Evolutionary conservation across 2,797 vertebrate species (phyloP), one percentile per base, ranked within the genome.

Genomic region (Gallinago stenura): DNA sequence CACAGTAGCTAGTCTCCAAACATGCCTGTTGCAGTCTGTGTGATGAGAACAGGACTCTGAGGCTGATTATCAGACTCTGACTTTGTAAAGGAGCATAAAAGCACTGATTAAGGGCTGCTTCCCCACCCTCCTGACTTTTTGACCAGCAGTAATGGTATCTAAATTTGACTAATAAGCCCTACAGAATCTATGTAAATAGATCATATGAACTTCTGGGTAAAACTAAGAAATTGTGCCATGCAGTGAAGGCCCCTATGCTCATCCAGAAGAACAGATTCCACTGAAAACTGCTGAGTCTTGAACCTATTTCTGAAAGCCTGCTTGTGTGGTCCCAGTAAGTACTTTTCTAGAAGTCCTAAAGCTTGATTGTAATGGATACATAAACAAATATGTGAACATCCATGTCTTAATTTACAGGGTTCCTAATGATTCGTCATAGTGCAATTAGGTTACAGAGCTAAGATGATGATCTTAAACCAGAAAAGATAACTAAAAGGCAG

Each of bases 71-170:
- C 48, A 58, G 39, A 18, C 46, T 39, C 46, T 39, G 50, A 76
- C 53, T 62, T 79, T 10, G 18, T 41, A 61, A 64, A 83, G 54
- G 12, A 83, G 7, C 2, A 7, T 43, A 51, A 83, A 66, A 53
- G 6, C 57, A 73, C 11, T 10, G 28, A 70, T 46, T 37, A 80
- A 62, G 30, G 35, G 25, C 30, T 56, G n/a, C 46, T 45, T 83
- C 11, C 13, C 35, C 4, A 11, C 4, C 1, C 1, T 7, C 33
- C 24, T 2, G 1, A 46, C 25, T 30, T 90, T 79, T 2, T 58
- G 25, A 28, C 35, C 46, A 72, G 51, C 12, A 26, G 12, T 21
- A 37, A 60, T 17, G 13, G 37, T 30, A 65, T 24, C 10, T 51
- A n/a, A 71, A 30, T 78, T 54, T 71, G 25, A 78, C 12, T 65